phyloP scores from a whole-genome alignment of 2,888 invertebrate genomes.

The Parnassius orleans region DNA sequence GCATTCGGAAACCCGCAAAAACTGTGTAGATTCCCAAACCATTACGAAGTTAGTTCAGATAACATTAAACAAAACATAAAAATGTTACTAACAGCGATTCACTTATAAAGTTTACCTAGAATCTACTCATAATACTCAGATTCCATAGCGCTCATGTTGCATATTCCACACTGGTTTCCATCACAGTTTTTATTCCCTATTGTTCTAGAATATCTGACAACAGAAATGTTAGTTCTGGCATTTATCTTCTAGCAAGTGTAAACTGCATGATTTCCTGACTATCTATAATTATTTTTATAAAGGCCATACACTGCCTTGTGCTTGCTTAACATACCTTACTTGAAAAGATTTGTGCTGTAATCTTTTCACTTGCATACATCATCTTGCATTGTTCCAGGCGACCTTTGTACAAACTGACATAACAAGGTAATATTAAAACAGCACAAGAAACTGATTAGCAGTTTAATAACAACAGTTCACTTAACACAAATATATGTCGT shows the following conservation, averaged over 20 bases:
- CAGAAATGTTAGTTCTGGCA: conserved; percentile 62
- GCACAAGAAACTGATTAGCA: conserved; percentile 55
- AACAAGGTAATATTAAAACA: conserved; percentile 60
- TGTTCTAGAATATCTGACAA: conserved; percentile 65
- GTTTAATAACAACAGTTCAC: conserved; percentile 51
- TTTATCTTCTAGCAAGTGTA: conserved; percentile 63
- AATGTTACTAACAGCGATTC: conserved; percentile 76
- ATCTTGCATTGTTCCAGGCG: conserved; percentile 69
- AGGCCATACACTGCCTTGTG: conserved; percentile 61
- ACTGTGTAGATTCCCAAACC: conserved; percentile 66
- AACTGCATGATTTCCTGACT: conserved; percentile 68
- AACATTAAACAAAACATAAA: conserved; percentile 75
- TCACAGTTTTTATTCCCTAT: conserved; percentile 75
- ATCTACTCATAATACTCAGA: conserved; percentile 76
- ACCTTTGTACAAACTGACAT: conserved; percentile 70
- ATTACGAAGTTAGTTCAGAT: conserved; percentile 74
- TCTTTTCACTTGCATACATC: conserved; percentile 72
- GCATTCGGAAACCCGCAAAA: conserved; percentile 58
- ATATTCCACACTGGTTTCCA: conserved; percentile 70
- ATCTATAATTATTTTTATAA: conserved; percentile 48
- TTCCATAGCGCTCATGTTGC: conserved; percentile 65
- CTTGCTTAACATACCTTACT: conserved; percentile 66
- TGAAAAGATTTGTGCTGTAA: conserved; percentile 46
- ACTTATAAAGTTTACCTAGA: conserved; percentile 67
- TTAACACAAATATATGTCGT: conserved; percentile 24